These are phyloP conservation scores for Leptinotarsa texana DNA, from an alignment of 1,140 invertebrate genomes.

Conservation along the genomic window DNA sequence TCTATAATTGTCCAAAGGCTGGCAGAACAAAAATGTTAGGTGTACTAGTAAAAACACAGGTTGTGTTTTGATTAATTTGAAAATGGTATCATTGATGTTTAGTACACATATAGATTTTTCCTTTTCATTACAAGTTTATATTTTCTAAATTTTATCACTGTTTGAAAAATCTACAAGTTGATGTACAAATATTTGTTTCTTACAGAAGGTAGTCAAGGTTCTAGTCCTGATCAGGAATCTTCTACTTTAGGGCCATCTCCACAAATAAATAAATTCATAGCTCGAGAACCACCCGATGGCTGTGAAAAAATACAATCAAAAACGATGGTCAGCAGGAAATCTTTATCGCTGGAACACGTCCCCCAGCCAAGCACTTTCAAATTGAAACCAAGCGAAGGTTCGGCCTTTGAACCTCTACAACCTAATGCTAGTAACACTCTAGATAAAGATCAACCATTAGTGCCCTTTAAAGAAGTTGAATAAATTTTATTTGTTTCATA, in stretches of 20 bases:
- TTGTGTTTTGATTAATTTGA: too few species aligned
- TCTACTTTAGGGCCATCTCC: conserved; percentile 71
- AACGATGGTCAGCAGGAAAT: conserved; percentile 56
- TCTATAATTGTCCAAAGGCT: too few species aligned
- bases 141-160: too few species aligned
- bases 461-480: conserved; percentile 38
- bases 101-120: too few species aligned
- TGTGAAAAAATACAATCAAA: conserved; percentile 65
- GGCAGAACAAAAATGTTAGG: background rate
- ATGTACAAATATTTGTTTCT: background rate
- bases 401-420: conserved; percentile 79
- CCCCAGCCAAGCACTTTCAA: conserved; percentile 64
- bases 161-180: too few species aligned
- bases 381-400: conserved; percentile 77
- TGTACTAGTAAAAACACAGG: background rate
- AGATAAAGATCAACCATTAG: conserved; percentile 40
- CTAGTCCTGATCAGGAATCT: conserved; percentile 63
- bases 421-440: conserved; percentile 60
- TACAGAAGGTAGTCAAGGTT: conserved; percentile 61
- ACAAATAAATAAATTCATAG: conserved; percentile 73
- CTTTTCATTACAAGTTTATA: too few species aligned
- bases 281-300: conserved; percentile 83
- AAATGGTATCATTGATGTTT: too few species aligned
- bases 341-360: conserved; percentile 61
- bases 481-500: conserved; percentile 13